Evolutionary conservation across 1,140 invertebrate species (phyloP), one percentile per base, ranked within the genome.

Genomic region (Limonius californicus): DNA sequence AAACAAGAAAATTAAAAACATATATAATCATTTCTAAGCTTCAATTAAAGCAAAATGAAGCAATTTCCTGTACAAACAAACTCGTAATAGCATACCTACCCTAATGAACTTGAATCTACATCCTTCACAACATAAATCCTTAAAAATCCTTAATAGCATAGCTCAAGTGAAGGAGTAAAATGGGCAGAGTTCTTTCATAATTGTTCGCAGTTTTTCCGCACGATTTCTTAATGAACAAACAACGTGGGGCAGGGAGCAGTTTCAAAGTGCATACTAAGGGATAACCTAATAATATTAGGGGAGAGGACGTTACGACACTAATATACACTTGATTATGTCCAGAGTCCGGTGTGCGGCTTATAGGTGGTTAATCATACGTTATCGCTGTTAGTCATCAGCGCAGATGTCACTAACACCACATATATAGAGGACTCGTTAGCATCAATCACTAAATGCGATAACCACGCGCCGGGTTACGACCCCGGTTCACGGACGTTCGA

Each of bases 401-500:
- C 16, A 21, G 45, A 50, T 50, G 45, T 50, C 45, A 50, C 45
- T 50, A 50, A 16, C 45, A 19, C 16, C n/a, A 50, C n/a, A 39
- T 50, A 50, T 18, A 50, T 50, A 21, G 1, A 50, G 7, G 45
- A 50, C 45, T 18, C 45, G 45, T 50, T 45, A 50, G 16, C 20
- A 50, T 50, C 45, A 50, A 50, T 50, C 45, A 50, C 9, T 50
- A 50, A 45, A 50, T 50, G 45, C 45, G 45, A 50, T 50, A 50
- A 50, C 16, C 45, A 50, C 45, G 45, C 45, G 45, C 14, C 16
- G 16, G 16, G 45, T 18, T 50, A 21, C 45, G 16, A 50, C 45
- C 45, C 20, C 45, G 20, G 16, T 50, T 39, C 16, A 27, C 19
- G 23, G 65, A 65, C 64, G 61, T 60, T 53, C 43, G 32, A 43